phyloP scores from a whole-genome alignment of 2,113 vertebrate genomes.

The Xenopus borealis region DNA sequence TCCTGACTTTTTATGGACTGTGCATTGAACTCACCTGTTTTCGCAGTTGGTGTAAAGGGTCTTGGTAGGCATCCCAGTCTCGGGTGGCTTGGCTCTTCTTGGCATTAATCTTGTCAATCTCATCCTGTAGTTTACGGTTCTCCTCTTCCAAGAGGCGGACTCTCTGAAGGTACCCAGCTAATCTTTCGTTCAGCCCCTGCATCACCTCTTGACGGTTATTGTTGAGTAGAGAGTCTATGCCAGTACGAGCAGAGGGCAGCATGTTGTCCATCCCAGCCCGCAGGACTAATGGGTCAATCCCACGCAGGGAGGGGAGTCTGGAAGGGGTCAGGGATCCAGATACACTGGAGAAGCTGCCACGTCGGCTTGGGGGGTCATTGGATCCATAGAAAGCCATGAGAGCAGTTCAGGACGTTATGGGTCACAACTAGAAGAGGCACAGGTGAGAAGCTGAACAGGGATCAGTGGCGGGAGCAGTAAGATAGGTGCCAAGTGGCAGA shows the following conservation, averaged over 20 bases:
- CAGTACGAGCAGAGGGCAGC: constrained; percentile 56
- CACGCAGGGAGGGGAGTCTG: constrained; percentile 57
- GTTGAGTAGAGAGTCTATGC: constrained; percentile 27
- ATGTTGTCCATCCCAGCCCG: constrained; percentile 51
- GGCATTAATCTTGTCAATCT: constrained; percentile 48
- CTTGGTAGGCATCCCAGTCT: constrained; percentile 59
- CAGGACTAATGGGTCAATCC: constrained; percentile 30
- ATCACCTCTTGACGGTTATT: constrained; percentile 62
- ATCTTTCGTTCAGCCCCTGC: constrained; percentile 67
- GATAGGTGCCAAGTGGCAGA: too few relatives aligned
- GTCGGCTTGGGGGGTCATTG: background rate
- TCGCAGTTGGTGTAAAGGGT: constrained; percentile 48
- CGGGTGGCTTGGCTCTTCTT: constrained; percentile 33
- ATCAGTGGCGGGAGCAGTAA: too few relatives aligned
- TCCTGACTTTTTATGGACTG: too few relatives aligned
- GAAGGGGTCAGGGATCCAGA: constrained; percentile 62
- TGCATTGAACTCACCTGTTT: constrained; percentile 53
- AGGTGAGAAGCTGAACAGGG: too few relatives aligned
- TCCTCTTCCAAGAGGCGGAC: constrained; percentile 63
- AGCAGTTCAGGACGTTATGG: too few relatives aligned
- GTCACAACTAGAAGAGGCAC: too few relatives aligned
- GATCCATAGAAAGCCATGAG: constrained; percentile 5
- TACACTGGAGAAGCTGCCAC: constrained; percentile 51
- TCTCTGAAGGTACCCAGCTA: constrained; percentile 62
- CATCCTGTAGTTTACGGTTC: constrained; percentile 58